Evolutionary conservation across 2,888 invertebrate genomes (phyloP), one percentile per base, ranked within the genome.

Genomic region (Mycalesis mineus): DNA sequence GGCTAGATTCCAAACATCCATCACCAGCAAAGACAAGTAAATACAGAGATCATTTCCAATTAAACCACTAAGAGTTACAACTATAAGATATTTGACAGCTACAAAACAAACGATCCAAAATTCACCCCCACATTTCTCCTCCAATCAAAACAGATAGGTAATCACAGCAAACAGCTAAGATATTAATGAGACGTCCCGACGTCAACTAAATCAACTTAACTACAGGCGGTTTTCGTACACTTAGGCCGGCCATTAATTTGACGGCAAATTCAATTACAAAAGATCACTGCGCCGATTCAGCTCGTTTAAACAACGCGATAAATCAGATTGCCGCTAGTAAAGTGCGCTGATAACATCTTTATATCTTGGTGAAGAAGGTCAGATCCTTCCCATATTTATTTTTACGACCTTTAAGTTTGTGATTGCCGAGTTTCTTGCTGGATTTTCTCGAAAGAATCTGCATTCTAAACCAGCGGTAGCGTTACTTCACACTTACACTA

Each of bases 221-320:
- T 59, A 50, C 55, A 55, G 44, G 55, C 61, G 64, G 63, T 63
- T 61, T 60, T 37, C 58, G 50, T 62, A 63, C 67, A 69, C 67
- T 69, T 67, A 68, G 64, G 63, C 55, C 59, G 51, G 59, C 66
- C 64, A 69, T 71, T 68, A 69, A 69, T 68, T 68, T 67, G 56
- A 62, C 62, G 62, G 57, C 64, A 61, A 64, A 69, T 71, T 68
- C 67, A 67, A 70, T 71, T 71, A 71, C 67, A 63, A 65, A 67
- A 66, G 66, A 69, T 67, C 68, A 65, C 66, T 66, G 55, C 56
- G 55, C 61, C 63, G 55, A 65, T 65, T 64, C 63, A 55, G 50
- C 60, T 50, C 42, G 49, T 31, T 61, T 58, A 52, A 60, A 62
- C 61, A 63, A 52, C 52, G 47, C 22, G 40, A 56, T 61, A 58